Base-by-base conservation (phyloP, 2,797 vertebrate genomes). In the Atherinosoma microstoma region DNA sequence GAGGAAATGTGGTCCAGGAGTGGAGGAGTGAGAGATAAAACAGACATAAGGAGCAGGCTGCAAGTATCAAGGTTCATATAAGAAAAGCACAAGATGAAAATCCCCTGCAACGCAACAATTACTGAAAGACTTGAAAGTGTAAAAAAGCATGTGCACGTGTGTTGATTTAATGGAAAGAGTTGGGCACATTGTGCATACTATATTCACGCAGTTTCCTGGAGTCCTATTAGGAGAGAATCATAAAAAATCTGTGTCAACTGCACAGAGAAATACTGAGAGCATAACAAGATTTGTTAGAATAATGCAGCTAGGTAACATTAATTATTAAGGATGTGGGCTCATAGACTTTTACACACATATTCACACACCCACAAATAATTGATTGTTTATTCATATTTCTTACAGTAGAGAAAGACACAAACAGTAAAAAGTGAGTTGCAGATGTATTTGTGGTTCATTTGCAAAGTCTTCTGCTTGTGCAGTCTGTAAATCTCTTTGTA, bases 181-280 rank as follows among this genome's bases (percentile, higher is more conserved):
- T 30, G 27, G n/a, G 3, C 7, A 71, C 24, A 40, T 12, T 22
- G 24, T 11, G 38, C 30, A 22, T 66, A 42, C 51, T 80, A 49
- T 61, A 63, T 78, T 34, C 32, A 18, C 73, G 81, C 62, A 56
- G 74, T 74, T 73, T 89, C 79, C 75, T 78, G 53, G 15, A 45
- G 67, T 79, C 82, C 74, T 75, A 75, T 87, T 74, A 87, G 75
- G 82, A 76, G 84, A 84, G 66, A 86, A 78, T 92, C 83, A 81
- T 49, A 27, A 76, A 47, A 80, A 86, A 38, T 11, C 10, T 76
- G 68, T 89, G 79, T 86, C 86, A 84, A 58, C 57, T 62, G 15
- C 78, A 74, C 64, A 61, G 70, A 86, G 40, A 47, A 84, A 75
- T 30, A 78, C 45, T 69, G 70, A 77, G 75, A 27, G 24, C 24